These are phyloP conservation scores for Podarcis muralis DNA, from an alignment of 2,113 vertebrate species.

Conservation along the genomic window DNA sequence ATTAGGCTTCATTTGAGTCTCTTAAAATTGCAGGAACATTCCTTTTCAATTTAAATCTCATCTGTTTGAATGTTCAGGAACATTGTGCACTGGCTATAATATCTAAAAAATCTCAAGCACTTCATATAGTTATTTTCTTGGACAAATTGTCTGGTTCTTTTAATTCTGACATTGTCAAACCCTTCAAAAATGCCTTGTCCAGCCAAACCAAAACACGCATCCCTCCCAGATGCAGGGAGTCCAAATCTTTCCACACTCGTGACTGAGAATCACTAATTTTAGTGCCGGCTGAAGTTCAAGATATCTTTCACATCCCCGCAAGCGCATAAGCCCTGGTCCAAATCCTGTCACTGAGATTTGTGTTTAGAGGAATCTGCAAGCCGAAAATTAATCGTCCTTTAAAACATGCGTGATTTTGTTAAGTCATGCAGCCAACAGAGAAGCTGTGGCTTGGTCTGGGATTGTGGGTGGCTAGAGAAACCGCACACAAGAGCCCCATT, in stretches of 20 bases:
- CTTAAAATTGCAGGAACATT: background rate
- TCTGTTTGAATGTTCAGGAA: background rate
- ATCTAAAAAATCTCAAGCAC: background rate
- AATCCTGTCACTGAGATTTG: constrained; percentile 28
- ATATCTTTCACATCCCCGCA: constrained; percentile 24
- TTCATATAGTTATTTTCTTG: constrained; percentile 1
- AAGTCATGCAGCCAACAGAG: background rate
- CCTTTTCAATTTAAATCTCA: background rate
- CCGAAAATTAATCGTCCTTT: background rate
- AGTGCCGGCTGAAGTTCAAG: constrained; percentile 36
- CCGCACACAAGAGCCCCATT: background rate
- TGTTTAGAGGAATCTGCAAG: background rate
- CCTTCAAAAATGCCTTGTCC: background rate
- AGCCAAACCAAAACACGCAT: background rate
- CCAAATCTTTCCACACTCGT: background rate
- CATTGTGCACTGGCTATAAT: background rate
- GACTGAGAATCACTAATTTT: constrained; percentile 30
- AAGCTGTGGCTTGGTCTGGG: background rate
- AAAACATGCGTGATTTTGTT: background rate
- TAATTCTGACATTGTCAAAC: constrained; percentile 30
- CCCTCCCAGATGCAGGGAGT: background rate
- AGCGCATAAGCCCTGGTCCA: background rate
- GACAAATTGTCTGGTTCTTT: background rate
- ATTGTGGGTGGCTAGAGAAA: background rate
- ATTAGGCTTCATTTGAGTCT: background rate